These are phyloP conservation scores for Acanthoscelides obtectus DNA, from an alignment of 2,888 invertebrate species.

Conservation along the genomic window DNA sequence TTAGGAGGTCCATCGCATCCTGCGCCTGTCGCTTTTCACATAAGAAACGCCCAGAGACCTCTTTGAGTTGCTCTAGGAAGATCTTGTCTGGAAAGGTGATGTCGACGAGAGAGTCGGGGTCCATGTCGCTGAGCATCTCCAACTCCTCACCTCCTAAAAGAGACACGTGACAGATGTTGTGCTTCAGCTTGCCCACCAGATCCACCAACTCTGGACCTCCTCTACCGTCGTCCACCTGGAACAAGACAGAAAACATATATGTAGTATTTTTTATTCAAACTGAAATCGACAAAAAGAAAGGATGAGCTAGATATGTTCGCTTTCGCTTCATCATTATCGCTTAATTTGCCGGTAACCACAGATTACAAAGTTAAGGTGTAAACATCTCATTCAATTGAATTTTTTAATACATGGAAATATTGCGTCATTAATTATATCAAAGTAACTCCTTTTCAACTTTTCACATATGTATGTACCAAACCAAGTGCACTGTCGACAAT, in stretches of 20 bases:
- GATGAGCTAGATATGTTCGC: too few species aligned
- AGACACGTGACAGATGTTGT: conserved; percentile 80
- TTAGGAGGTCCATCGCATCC: conserved; percentile 80
- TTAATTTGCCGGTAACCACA: too few species aligned
- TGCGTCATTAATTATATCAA: too few species aligned
- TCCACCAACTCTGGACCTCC: conserved; percentile 62
- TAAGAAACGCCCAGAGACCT: conserved; percentile 67
- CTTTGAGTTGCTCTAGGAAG: conserved; percentile 76
- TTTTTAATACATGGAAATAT: too few species aligned
- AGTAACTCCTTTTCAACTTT: too few species aligned
- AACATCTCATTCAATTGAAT: too few species aligned
- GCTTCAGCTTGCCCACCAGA: conserved; percentile 71
- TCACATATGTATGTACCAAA: too few species aligned
- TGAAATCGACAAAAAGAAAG: too few species aligned
- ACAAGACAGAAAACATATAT: conserved; percentile 5
- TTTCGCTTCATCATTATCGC: too few species aligned
- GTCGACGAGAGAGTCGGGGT: conserved; percentile 81
- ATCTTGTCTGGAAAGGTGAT: conserved; percentile 68
- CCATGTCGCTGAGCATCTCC: conserved; percentile 83
- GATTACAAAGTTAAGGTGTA: too few species aligned
- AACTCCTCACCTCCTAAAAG: conserved; percentile 78
- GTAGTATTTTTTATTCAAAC: too few species aligned
- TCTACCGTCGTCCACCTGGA: conserved; percentile 36
- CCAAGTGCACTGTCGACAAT: too few species aligned
- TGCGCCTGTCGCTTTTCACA: conserved; percentile 82